Percentiles rank a stretch among this genome's conserved stretches.
These are phyloP conservation scores for Caenorhabditis remanei DNA, from an alignment of 1,140 invertebrate genomes.

Conservation along the genomic window DNA sequence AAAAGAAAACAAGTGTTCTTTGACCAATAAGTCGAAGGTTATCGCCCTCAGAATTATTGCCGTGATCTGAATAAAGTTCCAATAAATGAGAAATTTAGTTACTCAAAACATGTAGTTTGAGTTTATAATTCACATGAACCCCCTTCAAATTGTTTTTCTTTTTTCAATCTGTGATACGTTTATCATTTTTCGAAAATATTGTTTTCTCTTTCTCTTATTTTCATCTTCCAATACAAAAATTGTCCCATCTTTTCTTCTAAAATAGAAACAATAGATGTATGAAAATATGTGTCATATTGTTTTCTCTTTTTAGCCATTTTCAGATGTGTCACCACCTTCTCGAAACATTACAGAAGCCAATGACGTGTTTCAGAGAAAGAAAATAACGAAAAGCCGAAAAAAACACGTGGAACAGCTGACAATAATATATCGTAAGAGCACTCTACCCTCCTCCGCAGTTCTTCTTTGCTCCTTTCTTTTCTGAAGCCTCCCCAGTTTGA, in stretches of 20 bases:
- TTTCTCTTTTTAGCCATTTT: neutral
- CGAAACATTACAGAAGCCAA: neutral
- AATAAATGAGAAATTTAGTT: too few species aligned
- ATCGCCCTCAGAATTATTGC: too few species aligned
- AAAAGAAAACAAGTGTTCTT: too few species aligned
- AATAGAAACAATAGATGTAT: neutral
- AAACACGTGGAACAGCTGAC: conserved; percentile 31
- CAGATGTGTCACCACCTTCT: too few species aligned
- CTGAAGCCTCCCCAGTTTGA: neutral
- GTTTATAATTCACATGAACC: too few species aligned
- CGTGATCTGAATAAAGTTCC: too few species aligned
- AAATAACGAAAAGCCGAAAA: neutral
- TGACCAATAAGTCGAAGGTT: too few species aligned
- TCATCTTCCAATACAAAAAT: neutral
- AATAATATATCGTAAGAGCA: neutral
- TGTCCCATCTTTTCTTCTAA: too few species aligned
- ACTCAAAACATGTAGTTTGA: too few species aligned
- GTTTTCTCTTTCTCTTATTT: neutral
- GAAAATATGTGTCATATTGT: neutral
- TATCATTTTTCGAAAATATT: neutral
- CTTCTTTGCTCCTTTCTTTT: neutral
- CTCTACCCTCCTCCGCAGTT: conserved; percentile 10
- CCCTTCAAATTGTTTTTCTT: too few species aligned
- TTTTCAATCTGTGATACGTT: neutral
- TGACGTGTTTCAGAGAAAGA: neutral